Percentiles rank a stretch among this genome's conserved stretches.
phyloP scores from a whole-genome alignment of 2,888 invertebrate species.

The Drosophila paranaensis region DNA sequence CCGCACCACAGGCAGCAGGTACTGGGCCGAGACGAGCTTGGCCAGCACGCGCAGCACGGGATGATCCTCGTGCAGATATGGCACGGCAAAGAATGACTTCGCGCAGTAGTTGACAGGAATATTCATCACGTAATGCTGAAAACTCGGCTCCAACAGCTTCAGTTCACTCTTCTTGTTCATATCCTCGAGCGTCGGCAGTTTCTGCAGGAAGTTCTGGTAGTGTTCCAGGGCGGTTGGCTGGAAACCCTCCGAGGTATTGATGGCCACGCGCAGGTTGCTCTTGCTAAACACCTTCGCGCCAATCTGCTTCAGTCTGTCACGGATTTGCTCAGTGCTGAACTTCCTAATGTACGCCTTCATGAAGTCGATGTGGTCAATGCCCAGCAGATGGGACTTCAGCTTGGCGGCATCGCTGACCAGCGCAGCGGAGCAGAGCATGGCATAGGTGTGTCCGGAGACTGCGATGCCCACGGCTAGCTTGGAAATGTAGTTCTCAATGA shows the following conservation, averaged over 20 bases:
- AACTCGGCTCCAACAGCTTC: conserved; percentile 86
- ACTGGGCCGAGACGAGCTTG: conserved; percentile 91
- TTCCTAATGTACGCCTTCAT: conserved; percentile 91
- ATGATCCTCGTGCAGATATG: conserved; percentile 91
- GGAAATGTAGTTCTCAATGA: conserved; percentile 91
- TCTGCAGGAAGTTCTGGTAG: conserved; percentile 82
- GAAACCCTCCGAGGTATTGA: conserved; percentile 87
- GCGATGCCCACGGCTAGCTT: conserved; percentile 92
- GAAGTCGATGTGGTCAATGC: conserved; percentile 91
- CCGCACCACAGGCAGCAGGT: conserved; percentile 92
- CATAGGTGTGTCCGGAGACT: conserved; percentile 92
- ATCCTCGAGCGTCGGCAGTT: conserved; percentile 59
- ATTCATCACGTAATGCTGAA: conserved; percentile 92
- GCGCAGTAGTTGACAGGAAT: conserved; percentile 95
- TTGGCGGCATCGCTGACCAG: conserved; percentile 90
- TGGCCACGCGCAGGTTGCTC: conserved; percentile 88
- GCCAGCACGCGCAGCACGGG: conserved; percentile 91
- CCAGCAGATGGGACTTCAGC: conserved; percentile 90
- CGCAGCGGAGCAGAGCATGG: conserved; percentile 92
- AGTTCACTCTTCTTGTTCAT: conserved; percentile 60
- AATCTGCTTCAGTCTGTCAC: conserved; percentile 88
- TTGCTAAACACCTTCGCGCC: conserved; percentile 88
- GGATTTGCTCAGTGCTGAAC: conserved; percentile 87
- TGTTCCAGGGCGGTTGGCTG: conserved; percentile 81
- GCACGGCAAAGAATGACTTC: conserved; percentile 91